phyloP scores from a whole-genome alignment of 2,113 vertebrate genomes.

The Entomyzon cyanotis region DNA sequence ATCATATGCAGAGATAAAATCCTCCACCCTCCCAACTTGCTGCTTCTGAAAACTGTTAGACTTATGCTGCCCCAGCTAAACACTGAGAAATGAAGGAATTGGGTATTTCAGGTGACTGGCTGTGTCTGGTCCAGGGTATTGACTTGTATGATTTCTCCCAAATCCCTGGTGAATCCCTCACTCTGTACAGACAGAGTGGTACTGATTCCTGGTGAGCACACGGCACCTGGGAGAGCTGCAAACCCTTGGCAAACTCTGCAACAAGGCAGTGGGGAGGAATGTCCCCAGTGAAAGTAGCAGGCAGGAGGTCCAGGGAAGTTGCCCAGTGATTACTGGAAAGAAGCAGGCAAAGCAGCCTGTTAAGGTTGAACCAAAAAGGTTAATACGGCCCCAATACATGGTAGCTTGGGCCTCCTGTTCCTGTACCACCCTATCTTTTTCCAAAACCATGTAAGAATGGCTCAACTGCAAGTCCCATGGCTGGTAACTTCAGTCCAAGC shows the following conservation, averaged over 20 bases:
- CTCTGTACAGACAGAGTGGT: not conserved
- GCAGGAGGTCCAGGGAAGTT: not conserved
- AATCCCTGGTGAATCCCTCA: not conserved
- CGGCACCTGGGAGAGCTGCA: not conserved
- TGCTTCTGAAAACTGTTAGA: not conserved
- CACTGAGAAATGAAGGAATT: not conserved
- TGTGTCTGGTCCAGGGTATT: not conserved
- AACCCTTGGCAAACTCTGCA: not conserved
- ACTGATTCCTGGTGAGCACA: not conserved
- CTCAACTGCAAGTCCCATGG: not conserved
- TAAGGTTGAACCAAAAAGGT: not conserved
- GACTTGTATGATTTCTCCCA: not conserved
- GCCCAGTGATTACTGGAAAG: not conserved
- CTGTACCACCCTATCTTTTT: not conserved
- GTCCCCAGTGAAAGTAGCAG: not conserved
- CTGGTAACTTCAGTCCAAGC: not conserved
- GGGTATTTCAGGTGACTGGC: not conserved
- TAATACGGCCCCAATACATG: not conserved
- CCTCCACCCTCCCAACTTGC: not conserved
- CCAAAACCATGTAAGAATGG: not conserved
- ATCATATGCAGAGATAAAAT: not conserved
- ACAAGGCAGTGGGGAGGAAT: not conserved
- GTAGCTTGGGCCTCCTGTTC: not conserved
- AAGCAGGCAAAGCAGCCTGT: not conserved
- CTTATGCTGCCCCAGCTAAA: not conserved